Evolutionary conservation across 2,888 invertebrate species (phyloP).

Genomic region (Chirona hameri): DNA sequence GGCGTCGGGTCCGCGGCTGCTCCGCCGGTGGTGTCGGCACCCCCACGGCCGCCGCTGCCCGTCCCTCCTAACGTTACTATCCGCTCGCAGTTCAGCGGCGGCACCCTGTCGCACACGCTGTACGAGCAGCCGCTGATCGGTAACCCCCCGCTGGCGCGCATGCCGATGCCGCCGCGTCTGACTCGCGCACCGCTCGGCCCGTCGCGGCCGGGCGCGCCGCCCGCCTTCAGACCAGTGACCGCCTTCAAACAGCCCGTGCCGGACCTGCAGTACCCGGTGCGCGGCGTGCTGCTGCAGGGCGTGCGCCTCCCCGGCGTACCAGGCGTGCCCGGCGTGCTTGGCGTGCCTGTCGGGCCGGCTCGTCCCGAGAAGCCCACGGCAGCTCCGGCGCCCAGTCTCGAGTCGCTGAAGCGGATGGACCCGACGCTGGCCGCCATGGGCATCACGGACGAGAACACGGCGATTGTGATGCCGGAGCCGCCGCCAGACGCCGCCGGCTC

Average conservation of each 20-base stretch:
- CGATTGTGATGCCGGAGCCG: slow-evolving; percentile 30
- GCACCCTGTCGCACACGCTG: background rate
- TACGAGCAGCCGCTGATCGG: slow-evolving; percentile 7
- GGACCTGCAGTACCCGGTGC: slow-evolving; percentile 4
- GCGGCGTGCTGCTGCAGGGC: background rate
- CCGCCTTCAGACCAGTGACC: slow-evolving; percentile 29
- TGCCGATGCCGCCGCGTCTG: slow-evolving; percentile 38
- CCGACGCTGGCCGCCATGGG: slow-evolving; percentile 13
- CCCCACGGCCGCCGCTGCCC: slow-evolving; percentile 27
- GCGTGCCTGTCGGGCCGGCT: background rate
- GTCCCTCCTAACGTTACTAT: slow-evolving; percentile 23
- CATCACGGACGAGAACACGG: slow-evolving; percentile 14
- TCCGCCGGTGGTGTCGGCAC: background rate
- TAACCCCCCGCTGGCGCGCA: background rate
- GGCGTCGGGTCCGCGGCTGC: background rate
- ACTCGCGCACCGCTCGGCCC: slow-evolving; percentile 37
- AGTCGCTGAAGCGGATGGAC: slow-evolving; percentile 23
- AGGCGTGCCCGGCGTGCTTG: background rate
- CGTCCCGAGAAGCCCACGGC: background rate
- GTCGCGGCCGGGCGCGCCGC: slow-evolving; percentile 28
- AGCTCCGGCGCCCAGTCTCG: background rate
- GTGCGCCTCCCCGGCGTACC: background rate
- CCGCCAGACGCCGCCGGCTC: slow-evolving; percentile 29
- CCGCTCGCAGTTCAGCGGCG: background rate
- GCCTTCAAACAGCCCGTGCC: background rate